Base-by-base conservation (phyloP, 1,140 invertebrate species). In the Ylistrum balloti region DNA sequence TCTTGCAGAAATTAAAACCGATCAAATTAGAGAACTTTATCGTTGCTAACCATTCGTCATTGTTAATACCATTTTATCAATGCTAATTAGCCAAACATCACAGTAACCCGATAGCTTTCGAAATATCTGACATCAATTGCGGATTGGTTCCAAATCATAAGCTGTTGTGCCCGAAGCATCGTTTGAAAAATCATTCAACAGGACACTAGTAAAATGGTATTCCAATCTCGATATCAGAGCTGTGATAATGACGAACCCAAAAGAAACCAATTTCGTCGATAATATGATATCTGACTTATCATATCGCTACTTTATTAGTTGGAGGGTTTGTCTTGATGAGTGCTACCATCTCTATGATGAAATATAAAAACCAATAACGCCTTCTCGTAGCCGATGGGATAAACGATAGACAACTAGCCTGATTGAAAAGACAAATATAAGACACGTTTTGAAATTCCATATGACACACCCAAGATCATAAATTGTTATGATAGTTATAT, bases 361-460 rank as follows among this genome's bases (percentile, higher is more conserved):
- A 74, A 9, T 28, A 28, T 17, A 22, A 74, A 74, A 74, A 38
- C n/a, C 56, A 74, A 74, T 74, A 74, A 74, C n/a, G n/a, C 56
- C 17, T 22, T 74, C 56, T 74, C 22, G 5, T 74, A n/a, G 56
- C 56, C 56, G 56, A 74, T 74, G 56, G 56, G 56, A 74, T 74
- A 74, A 74, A 74, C 56, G 56, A 74, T 7, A 17, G 56, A 74
- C 28, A 74, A 74, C 22, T n/a, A 74, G 56, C 9, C 56, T 74
- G 56, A 74, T 74, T 74, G 56, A 74, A 74, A 74, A 74, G 56
- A 74, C 56, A 74, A 74, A 74, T 74, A n/a, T 74, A n/a, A 74
- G 56, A 74, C 56, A 28, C n/a, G 56, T 22, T 17, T 28, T 74
- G 56, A 3, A 74, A 28, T n/a, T 28, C 22, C 56, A 74, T 74